phyloP scores from a whole-genome alignment of 2,888 invertebrate species.

The Tiliacea citrago region DNA sequence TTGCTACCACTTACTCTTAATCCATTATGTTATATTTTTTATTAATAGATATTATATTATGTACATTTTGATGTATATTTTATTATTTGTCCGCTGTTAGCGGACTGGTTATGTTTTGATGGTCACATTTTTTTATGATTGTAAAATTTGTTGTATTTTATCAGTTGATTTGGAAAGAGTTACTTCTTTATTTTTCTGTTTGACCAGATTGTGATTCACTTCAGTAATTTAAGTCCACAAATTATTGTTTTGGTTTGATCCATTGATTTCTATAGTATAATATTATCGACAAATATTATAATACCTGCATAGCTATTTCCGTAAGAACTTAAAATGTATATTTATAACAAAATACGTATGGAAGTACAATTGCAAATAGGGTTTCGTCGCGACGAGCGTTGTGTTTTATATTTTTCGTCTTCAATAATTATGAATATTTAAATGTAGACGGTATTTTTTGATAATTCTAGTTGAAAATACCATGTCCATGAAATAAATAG shows the following conservation, averaged over 20 bases:
- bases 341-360: conserved; percentile 90
- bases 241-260: conserved; percentile 82
- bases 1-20: conserved; percentile 89
- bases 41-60: conserved; percentile 90
- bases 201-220: conserved; percentile 82
- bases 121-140: conserved; percentile 87
- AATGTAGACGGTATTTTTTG: conserved; percentile 86
- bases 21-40: conserved; percentile 89
- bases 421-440: conserved; percentile 78
- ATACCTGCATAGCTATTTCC: conserved; percentile 81
- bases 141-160: conserved; percentile 89
- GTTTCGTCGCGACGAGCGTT: conserved; percentile 80
- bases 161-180: conserved; percentile 84
- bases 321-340: conserved; percentile 83
- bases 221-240: conserved; percentile 79
- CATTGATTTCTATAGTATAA: conserved; percentile 77
- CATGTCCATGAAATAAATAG: conserved; percentile 86
- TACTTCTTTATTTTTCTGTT: conserved; percentile 78
- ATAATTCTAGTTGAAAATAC: conserved; percentile 84
- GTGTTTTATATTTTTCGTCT: conserved; percentile 81
- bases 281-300: conserved; percentile 75
- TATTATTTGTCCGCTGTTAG: conserved; percentile 88
- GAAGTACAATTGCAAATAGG: conserved; percentile 89
- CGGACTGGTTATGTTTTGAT: conserved; percentile 87
- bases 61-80: conserved; percentile 91